Evolutionary conservation across 2,888 invertebrate species (phyloP), one percentile per base, ranked within the genome.

Genomic region (Hybos culiciformis): DNA sequence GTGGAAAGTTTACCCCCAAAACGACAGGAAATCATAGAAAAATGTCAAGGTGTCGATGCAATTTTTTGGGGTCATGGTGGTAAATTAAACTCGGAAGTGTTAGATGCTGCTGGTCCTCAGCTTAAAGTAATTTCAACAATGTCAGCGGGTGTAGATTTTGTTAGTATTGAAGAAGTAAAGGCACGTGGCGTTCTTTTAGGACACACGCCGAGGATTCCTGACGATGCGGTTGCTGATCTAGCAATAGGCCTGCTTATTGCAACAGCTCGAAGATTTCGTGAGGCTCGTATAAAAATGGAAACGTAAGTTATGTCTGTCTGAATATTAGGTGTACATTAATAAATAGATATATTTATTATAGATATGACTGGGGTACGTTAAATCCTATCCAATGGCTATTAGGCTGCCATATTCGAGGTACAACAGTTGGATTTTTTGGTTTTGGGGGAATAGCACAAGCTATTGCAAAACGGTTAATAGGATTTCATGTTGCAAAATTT

Each of bases 61-160:
- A 52, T 65, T 3, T 50, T 61, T 24, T 67, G 66, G 66, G 62
- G 51, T 3, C 53, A 54, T 3, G 58, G 59, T 48, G 50, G 54
- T 1, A 43, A 51, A 0, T 49, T 67, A 1, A 55, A 66, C 48
- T 60, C 55, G 5, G 65, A 62, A 46, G 53, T 54, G 1, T 38
- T 66, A 33, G 56, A 66, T 52, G 59, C 58, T 1, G 65, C 61
- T 7, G 66, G 87, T 5, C 70, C 78, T 0, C 71, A 74, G 40
- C 60, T 92, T 41, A 84, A 83, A 65, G 77, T 80, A 0, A 71
- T 93, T 4, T 77, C 80, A 0, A 80, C 88, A 1, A 82, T 86
- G 79, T 85, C 91, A 0, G 88, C 88, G 1, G 93, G 93, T 9
- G 74, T 78, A 48, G 88, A 94, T 58, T 83, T 86, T 51, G 74